Base-by-base conservation (phyloP, 2,113 vertebrate genomes). In the Leptobrachium ailaonicum region DNA sequence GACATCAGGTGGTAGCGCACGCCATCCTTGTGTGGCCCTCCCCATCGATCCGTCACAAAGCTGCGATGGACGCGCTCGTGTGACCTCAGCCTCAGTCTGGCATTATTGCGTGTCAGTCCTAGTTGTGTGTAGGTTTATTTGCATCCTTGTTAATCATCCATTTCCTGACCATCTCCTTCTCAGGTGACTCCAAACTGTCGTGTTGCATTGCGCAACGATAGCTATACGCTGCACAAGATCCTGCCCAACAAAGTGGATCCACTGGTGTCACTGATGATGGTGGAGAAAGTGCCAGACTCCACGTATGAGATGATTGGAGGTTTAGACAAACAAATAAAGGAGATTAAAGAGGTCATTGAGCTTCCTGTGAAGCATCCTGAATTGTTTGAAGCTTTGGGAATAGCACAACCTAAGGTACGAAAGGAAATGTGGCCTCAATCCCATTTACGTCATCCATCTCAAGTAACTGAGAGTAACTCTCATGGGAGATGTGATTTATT, bases 291-390 rank as follows among this genome's bases (percentile, higher is more conserved):
- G 2, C 98, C 98, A 0, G 98, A 99, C 83, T 99, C 98, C 41
- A 99, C 98, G 1, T 99, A 99, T 0, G 98, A 99, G 90, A 99
- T 99, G 98, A 99, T 99, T 0, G 98, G 98, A 0, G 98, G 98
- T 1, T 90, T 99, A 84, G 98, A 99, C 85, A 99, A 99, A 83
- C 98, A 99, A 89, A 99, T 99, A 76, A 99, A 99, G 82, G 98
- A 99, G 85, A 99, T 99, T 86, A 99, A 99, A 83, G 98, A 99
- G 90, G 98, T 99, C 75, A 99, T 99, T 0, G 98, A 99, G 88
- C 90, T 99, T 84, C 98, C 98, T 0, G 98, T 99, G 77, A 99
- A 99, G 75, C 98, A 99, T 82, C 98, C 98, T 0, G 97, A 99
- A 86, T 95, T 99, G 40, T 99, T 99, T 1, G 98, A 99, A 85